These are phyloP conservation scores for Hartigia nigra DNA, from an alignment of 2,888 invertebrate genomes.

Conservation along the genomic window DNA sequence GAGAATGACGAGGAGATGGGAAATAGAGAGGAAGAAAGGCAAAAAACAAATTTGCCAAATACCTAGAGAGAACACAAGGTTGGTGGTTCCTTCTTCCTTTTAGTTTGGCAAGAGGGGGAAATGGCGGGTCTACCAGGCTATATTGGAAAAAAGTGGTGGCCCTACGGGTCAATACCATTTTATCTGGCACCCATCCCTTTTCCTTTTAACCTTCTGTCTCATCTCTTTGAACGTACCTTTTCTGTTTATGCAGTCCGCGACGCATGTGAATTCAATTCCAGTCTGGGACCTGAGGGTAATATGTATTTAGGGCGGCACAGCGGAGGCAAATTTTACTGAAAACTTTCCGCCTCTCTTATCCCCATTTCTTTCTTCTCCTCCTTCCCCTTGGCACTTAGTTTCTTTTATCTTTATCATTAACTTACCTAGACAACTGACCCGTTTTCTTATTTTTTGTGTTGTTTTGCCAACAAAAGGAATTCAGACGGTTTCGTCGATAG, in stretches of 20 bases:
- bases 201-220: slow-evolving; percentile 30
- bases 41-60: neutral
- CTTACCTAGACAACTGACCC: neutral
- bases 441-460: neutral
- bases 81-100: neutral
- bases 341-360: neutral
- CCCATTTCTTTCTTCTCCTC: neutral
- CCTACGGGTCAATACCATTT: slow-evolving; percentile 37
- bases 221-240: slow-evolving; percentile 30
- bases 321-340: slow-evolving; percentile 18
- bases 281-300: slow-evolving; percentile 32
- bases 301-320: slow-evolving; percentile 27
- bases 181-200: slow-evolving; percentile 34
- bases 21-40: neutral
- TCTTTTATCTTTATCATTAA: neutral
- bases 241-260: slow-evolving; percentile 43
- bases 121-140: neutral
- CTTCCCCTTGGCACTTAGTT: neutral
- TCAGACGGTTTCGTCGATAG: neutral
- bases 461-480: neutral
- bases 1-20: neutral
- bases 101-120: neutral
- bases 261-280: slow-evolving; percentile 44
- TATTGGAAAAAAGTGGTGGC: slow-evolving; percentile 9
- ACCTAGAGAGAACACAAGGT: neutral